Evolutionary conservation across 2,888 invertebrate species (phyloP).

Genomic region (Craniophora ligustri): DNA sequence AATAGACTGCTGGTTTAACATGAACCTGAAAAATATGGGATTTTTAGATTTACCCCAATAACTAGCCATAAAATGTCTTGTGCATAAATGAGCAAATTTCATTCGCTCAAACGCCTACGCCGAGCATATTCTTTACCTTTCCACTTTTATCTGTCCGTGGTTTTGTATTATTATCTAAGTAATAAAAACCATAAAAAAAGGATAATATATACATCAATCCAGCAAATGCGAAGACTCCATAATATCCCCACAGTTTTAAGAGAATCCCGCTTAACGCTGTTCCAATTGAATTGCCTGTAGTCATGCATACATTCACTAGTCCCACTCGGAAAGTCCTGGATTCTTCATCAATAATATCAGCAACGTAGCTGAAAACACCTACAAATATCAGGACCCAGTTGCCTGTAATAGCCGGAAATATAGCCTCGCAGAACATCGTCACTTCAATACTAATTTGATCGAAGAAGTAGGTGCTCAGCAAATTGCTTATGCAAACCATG

Average conservation of each 20-base stretch:
- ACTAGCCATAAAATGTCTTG: too few relatives aligned
- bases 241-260: slow-evolving; percentile 77
- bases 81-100: too few relatives aligned
- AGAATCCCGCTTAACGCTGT: slow-evolving; percentile 87
- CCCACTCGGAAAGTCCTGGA: slow-evolving; percentile 89
- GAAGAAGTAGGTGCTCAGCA: slow-evolving; percentile 87
- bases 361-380: slow-evolving; percentile 89
- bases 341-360: slow-evolving; percentile 87
- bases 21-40: too few relatives aligned
- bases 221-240: slow-evolving; percentile 77
- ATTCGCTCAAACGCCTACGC: not conserved
- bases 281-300: slow-evolving; percentile 88
- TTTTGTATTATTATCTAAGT: slow-evolving; percentile 75
- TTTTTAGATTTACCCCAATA: too few relatives aligned
- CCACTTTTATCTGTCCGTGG: slow-evolving; percentile 58
- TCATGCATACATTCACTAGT: slow-evolving; percentile 89
- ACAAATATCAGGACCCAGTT: slow-evolving; percentile 87
- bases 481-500: slow-evolving; percentile 80
- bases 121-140: slow-evolving; percentile 60
- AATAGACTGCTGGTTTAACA: slow-evolving; percentile 67
- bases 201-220: slow-evolving; percentile 76
- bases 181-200: slow-evolving; percentile 73
- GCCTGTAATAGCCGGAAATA: slow-evolving; percentile 87
- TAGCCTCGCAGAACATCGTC: slow-evolving; percentile 84
- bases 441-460: slow-evolving; percentile 86